Conservation (phyloP, 2,797 vertebrate genomes). For the Adrianichthys oophorus region DNA sequence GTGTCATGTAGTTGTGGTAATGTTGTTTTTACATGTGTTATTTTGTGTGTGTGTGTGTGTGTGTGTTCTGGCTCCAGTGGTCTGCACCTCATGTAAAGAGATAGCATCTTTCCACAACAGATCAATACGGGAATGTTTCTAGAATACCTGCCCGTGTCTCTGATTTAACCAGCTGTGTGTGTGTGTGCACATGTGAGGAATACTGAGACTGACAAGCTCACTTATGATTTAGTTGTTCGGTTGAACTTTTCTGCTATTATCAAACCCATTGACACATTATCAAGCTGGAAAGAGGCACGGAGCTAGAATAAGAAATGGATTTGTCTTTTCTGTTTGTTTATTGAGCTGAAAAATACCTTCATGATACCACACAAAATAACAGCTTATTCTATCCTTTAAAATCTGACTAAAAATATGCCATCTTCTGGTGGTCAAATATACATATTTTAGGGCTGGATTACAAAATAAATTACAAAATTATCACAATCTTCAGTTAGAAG, state of each 20-base stretch:
- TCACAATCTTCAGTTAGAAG: too few relatives aligned
- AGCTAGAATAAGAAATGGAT: slow-evolving; percentile 31
- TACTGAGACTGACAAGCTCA: slow-evolving; percentile 56
- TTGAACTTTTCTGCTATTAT: slow-evolving; percentile 45
- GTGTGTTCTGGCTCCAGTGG: slow-evolving; percentile 63
- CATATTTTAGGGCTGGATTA: too few relatives aligned
- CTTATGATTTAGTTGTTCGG: slow-evolving; percentile 31
- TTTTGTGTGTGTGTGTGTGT: slow-evolving; percentile 24
- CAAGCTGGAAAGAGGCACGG: slow-evolving; percentile 34
- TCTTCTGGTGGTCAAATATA: too few relatives aligned
- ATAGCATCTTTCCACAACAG: slow-evolving; percentile 75
- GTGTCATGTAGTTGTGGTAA: slow-evolving; percentile 45
- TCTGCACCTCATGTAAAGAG: slow-evolving; percentile 71
- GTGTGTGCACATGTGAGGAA: slow-evolving; percentile 40
- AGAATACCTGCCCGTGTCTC: slow-evolving; percentile 57
- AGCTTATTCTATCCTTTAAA: too few relatives aligned
- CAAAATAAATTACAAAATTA: too few relatives aligned
- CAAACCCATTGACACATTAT: slow-evolving; percentile 57
- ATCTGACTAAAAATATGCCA: too few relatives aligned
- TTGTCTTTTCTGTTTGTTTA: slow-evolving; percentile 17
- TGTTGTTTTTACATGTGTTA: slow-evolving; percentile 28
- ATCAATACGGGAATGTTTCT: slow-evolving; percentile 74
- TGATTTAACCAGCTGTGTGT: slow-evolving; percentile 34
- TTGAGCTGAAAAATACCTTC: too few relatives aligned
- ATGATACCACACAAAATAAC: too few relatives aligned